Evolutionary conservation across 2,888 invertebrate species (phyloP).

Genomic region (Escarpia spicata): DNA sequence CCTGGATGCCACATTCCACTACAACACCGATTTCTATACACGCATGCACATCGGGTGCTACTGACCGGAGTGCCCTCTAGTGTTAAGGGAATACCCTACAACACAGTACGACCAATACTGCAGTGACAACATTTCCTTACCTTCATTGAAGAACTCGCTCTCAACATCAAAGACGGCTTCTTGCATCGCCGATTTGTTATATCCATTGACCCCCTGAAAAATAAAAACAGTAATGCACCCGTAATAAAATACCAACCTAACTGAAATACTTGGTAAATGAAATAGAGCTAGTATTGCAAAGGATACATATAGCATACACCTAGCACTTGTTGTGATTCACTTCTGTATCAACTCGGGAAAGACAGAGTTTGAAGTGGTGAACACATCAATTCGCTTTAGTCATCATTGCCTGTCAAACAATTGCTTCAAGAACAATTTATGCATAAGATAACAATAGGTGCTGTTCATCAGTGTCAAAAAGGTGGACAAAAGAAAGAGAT

Average conservation of each 20-base stretch:
- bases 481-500: no score
- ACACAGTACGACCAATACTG: background rate
- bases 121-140: slow-evolving; percentile 40
- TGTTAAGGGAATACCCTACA: background rate
- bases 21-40: background rate
- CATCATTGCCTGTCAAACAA: no score
- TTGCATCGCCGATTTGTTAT: slow-evolving; percentile 50
- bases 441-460: no score
- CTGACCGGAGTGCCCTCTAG: slow-evolving; percentile 4
- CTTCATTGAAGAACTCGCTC: slow-evolving; percentile 58
- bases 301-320: no score
- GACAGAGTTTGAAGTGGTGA: no score
- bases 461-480: no score
- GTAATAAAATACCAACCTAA: background rate
- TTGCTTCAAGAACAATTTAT: no score
- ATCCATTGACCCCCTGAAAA: slow-evolving; percentile 47
- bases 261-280: background rate
- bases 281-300: background rate
- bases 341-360: background rate
- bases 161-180: slow-evolving; percentile 57
- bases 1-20: background rate
- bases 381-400: no score
- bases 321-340: no score
- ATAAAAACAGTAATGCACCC: background rate
- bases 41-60: background rate